Conservation (phyloP, 1,140 invertebrate genomes). For the Zaprionus tsacasi region DNA sequence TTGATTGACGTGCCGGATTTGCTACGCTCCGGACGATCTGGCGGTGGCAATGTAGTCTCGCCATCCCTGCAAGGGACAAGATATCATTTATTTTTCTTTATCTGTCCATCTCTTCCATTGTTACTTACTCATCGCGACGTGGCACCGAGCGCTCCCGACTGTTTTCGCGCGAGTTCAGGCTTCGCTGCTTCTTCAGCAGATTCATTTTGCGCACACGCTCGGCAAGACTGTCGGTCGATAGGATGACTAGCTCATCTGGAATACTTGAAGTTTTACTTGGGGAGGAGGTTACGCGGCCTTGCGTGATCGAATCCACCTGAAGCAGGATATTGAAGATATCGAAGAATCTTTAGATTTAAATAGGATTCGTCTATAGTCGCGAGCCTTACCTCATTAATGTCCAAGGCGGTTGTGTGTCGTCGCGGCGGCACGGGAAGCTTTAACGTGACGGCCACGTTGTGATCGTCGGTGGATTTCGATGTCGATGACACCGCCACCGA, state of each 20-base stretch:
- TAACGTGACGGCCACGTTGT: conserved; percentile 86
- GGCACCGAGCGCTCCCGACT: conserved; percentile 84
- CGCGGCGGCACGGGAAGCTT: conserved; percentile 88
- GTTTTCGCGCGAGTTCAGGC: conserved; percentile 85
- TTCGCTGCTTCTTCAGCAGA: conserved; percentile 85
- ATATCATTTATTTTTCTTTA: neutral
- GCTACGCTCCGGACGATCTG: conserved; percentile 77
- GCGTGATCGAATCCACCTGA: conserved; percentile 67
- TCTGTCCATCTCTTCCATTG: neutral
- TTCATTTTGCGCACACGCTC: conserved; percentile 88
- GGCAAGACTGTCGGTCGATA: conserved; percentile 86
- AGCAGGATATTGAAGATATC: no score
- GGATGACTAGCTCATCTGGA: conserved; percentile 85
- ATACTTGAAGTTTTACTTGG: conserved; percentile 78
- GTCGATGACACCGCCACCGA: neutral
- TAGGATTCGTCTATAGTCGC: neutral
- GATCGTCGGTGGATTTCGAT: conserved; percentile 40
- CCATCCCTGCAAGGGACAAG: conserved; percentile 43
- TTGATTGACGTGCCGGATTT: conserved; percentile 64
- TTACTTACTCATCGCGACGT: conserved; percentile 63
- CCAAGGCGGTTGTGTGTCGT: conserved; percentile 85
- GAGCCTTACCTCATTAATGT: conserved; percentile 85
- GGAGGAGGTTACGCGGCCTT: conserved; percentile 85
- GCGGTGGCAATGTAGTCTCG: conserved; percentile 54
- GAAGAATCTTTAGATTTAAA: no score